Base-by-base conservation (phyloP, 2,113 vertebrate species). In the Rhinopomastus cyanomelas region DNA sequence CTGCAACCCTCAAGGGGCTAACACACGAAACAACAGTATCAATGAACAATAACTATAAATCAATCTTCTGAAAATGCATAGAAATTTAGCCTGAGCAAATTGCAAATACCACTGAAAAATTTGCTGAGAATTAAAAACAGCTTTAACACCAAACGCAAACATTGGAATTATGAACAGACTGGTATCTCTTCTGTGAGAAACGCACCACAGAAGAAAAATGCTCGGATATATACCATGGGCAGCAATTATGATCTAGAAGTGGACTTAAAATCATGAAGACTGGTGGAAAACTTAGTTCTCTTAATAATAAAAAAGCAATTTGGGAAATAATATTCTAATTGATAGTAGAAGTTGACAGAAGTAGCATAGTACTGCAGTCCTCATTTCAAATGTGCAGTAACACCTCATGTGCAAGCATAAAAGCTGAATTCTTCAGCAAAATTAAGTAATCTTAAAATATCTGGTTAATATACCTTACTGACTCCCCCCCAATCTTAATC, bases 21-120 rank as follows among this genome's bases (percentile, higher is more conserved):
- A 73, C 15, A 49, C 21, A 61, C 1, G 11, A 91, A 68, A 18
- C 14, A 79, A 53, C 3, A 8, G 3, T 39, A 82, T 8, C 21
- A 4, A 17, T 0, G 7, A 92, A 53, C 55, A 81, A 75, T 27
- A 68, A 60, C 57, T 30, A 78, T 23, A 83, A 83, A 86, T 46
- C 39, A 29, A 76, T 32, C 55, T 76, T 19, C 42, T 0, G 1
- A 89, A 90, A 48, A 73, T 4, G 4, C 12, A 88, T 0, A 66
- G 18, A 71, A 78, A 55, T 66, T 77, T 59, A 79, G 19, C 65
- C 8, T 76, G 15, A 81, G 36, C 12, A 93, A 92, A 74, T 3
- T 86, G 21, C 18, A 79, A 65, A 62, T 8, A 68, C 11, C 25
- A 80, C 0, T 39, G 8, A 59, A 92, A 72, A 90, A 27, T 6